phyloP scores from a whole-genome alignment of 2,113 vertebrate species.

The Progne subis region DNA sequence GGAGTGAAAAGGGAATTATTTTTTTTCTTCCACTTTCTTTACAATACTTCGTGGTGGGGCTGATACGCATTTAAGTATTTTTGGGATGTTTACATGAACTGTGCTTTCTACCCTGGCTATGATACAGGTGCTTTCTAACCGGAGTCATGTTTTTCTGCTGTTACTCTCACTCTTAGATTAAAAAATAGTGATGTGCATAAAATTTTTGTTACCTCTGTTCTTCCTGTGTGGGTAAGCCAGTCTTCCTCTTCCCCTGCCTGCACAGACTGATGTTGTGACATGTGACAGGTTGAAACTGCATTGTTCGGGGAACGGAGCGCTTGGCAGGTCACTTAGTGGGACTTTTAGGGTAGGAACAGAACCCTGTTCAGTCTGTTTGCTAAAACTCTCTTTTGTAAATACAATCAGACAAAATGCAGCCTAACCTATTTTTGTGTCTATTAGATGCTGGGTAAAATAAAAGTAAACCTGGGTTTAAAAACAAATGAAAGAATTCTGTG shows the following conservation, averaged over 20 bases:
- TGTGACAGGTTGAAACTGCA: neutral
- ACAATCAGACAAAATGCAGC: neutral
- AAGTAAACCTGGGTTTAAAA: neutral
- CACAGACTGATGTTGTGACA: neutral
- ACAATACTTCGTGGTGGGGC: neutral
- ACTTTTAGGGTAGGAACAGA: neutral
- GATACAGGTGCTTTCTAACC: neutral
- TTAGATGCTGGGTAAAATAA: neutral
- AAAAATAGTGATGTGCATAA: neutral
- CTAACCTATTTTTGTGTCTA: neutral
- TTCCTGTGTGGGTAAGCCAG: neutral
- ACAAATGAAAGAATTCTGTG: neutral
- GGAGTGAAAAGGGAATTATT: neutral
- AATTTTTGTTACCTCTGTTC: neutral
- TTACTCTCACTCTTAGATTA: neutral
- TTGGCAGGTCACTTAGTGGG: neutral
- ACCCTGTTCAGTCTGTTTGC: neutral
- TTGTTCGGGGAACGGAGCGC: no score
- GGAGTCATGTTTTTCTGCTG: neutral
- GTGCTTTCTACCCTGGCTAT: neutral
- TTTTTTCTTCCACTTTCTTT: neutral
- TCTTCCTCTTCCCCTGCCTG: neutral
- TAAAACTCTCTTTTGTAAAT: neutral
- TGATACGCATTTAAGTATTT: neutral
- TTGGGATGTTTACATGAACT: neutral